A percentile compares a stretch with the other conserved stretches of the same genome.
Evolutionary conservation across 2,888 invertebrate species (phyloP).

Genomic region (Julus scandinavius): DNA sequence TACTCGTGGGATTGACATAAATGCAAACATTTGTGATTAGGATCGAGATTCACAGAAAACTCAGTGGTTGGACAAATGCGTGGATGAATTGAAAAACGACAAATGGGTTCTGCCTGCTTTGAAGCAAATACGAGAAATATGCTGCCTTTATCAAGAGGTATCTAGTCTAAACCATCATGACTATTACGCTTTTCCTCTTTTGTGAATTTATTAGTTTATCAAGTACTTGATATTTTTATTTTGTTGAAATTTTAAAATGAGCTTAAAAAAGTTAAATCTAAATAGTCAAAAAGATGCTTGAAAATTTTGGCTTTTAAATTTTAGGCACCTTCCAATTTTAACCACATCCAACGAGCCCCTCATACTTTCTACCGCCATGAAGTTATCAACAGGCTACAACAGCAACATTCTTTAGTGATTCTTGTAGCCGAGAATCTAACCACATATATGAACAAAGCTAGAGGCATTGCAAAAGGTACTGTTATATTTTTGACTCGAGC

Average conservation of each 20-base stretch:
- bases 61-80: conserved; percentile 94
- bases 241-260: too few relatives aligned
- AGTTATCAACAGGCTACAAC: conserved; percentile 90
- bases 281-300: neutral
- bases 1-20: neutral
- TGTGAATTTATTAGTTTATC: too few relatives aligned
- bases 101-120: conserved; percentile 92
- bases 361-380: conserved; percentile 71
- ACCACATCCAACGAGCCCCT: conserved; percentile 62
- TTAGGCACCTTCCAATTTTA: conserved; percentile 74
- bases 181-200: too few relatives aligned
- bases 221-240: too few relatives aligned
- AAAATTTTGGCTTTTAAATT: neutral
- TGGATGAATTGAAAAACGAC: conserved; percentile 86
- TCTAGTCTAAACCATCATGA: too few relatives aligned
- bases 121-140: conserved; percentile 95
- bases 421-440: conserved; percentile 91
- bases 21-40: conserved; percentile 62
- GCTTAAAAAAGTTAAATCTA: too few relatives aligned
- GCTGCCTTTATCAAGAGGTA: conserved; percentile 84
- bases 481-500: neutral
- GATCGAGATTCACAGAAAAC: conserved; percentile 96
- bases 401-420: conserved; percentile 91
- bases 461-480: conserved; percentile 72
- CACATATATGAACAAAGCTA: conserved; percentile 86